These are phyloP conservation scores for Gerris buenoi DNA, from an alignment of 1,140 invertebrate species.

Conservation along the genomic window DNA sequence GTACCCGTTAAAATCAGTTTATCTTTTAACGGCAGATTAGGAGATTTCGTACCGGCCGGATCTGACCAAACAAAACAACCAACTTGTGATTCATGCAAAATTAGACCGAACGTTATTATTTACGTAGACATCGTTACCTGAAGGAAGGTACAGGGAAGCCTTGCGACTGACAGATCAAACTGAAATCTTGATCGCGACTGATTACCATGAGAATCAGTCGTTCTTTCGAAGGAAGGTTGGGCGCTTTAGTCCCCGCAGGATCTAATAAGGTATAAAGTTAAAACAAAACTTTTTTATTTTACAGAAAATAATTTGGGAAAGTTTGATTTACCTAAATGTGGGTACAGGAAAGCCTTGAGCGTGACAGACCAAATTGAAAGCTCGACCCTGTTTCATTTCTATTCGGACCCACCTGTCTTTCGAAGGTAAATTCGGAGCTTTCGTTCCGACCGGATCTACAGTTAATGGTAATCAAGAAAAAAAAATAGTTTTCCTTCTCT, in stretches of 20 bases:
- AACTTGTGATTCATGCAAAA: background rate
- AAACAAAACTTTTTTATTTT: background rate
- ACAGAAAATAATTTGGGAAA: background rate
- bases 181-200: slow-evolving; percentile 22
- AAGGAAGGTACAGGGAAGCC: slow-evolving; percentile 39
- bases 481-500: background rate
- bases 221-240: slow-evolving; percentile 42
- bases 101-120: background rate
- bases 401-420: slow-evolving; percentile 42
- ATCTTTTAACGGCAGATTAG: slow-evolving; percentile 25
- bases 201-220: slow-evolving; percentile 22
- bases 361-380: slow-evolving; percentile 37
- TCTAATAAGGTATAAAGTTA: slow-evolving; percentile 33
- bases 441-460: slow-evolving; percentile 39
- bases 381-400: slow-evolving; percentile 22
- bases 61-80: slow-evolving; percentile 31
- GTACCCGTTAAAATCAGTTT: slow-evolving; percentile 4
- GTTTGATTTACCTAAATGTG: slow-evolving; percentile 36
- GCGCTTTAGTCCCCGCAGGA: slow-evolving; percentile 52
- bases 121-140: slow-evolving; percentile 28
- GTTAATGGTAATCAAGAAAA: background rate
- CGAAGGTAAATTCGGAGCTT: slow-evolving; percentile 34
- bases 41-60: slow-evolving; percentile 51
- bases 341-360: slow-evolving; percentile 50
- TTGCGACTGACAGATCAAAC: slow-evolving; percentile 47